Percentiles rank a stretch among this genome's conserved stretches.
Conservation (phyloP, 2,113 vertebrate species). For the Halichoerus grypus region DNA sequence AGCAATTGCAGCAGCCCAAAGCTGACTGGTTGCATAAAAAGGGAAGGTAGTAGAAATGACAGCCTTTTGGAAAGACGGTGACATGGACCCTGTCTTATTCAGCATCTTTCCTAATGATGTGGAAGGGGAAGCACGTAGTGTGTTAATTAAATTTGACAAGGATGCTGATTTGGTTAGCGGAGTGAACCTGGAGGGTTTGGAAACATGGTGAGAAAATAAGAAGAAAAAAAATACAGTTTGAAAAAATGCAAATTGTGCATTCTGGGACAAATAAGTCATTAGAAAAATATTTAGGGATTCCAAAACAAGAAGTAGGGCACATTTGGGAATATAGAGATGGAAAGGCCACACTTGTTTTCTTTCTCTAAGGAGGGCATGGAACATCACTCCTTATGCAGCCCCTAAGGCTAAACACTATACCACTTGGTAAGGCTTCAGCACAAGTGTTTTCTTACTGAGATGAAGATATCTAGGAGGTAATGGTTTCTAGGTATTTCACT, state of each 20-base stretch:
- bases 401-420: background rate
- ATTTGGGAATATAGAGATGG: background rate
- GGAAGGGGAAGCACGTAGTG: background rate
- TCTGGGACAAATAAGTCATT: constrained; percentile 27
- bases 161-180: constrained; percentile 63
- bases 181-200: constrained; percentile 41
- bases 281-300: constrained; percentile 27
- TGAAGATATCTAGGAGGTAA: background rate
- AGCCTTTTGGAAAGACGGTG: background rate
- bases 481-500: background rate
- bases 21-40: background rate
- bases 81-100: constrained; percentile 21
- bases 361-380: background rate
- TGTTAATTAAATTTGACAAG: constrained; percentile 76
- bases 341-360: background rate
- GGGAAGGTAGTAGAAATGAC: background rate
- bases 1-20: background rate
- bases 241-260: constrained; percentile 31
- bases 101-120: constrained; percentile 58
- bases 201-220: background rate
- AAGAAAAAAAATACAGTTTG: background rate
- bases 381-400: background rate
- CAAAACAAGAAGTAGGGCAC: background rate
- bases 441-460: background rate
- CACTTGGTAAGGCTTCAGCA: no score